These are phyloP conservation scores for Hirtodrosophila cameraria DNA, from an alignment of 2,888 invertebrate species.

Conservation along the genomic window DNA sequence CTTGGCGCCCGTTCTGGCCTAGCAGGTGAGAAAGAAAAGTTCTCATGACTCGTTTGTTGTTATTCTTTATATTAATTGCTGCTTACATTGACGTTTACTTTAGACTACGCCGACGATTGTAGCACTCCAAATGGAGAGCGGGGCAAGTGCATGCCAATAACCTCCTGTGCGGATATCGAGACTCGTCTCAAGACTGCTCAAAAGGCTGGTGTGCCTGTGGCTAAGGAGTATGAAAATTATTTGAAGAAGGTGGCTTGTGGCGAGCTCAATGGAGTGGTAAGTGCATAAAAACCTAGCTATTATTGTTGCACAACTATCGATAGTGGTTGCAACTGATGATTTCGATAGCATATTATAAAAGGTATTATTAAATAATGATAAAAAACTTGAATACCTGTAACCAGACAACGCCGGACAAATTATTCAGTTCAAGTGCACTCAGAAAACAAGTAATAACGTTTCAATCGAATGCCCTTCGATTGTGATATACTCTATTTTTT, in stretches of 20 bases:
- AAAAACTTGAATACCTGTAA: too few relatives aligned
- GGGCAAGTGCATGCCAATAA: constrained; percentile 71
- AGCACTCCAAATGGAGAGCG: constrained; percentile 51
- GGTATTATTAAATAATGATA: too few relatives aligned
- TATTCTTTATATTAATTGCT: constrained; percentile 36
- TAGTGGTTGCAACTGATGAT: too few relatives aligned
- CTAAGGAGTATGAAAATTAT: constrained; percentile 42
- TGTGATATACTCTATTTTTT: too few relatives aligned
- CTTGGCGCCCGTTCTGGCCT: constrained; percentile 28
- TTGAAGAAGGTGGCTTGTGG: constrained; percentile 59
- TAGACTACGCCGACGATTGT: constrained; percentile 72
- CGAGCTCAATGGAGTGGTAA: constrained; percentile 53
- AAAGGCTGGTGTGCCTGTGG: constrained; percentile 16
- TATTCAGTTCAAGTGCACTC: too few relatives aligned
- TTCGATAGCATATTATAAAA: too few relatives aligned
- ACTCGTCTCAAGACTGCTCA: constrained; percentile 37
- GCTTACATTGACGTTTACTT: constrained; percentile 32
- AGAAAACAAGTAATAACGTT: too few relatives aligned
- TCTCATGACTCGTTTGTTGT: constrained; percentile 33
- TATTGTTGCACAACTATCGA: too few relatives aligned
- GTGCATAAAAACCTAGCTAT: too few relatives aligned
- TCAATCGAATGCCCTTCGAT: too few relatives aligned
- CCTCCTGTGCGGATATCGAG: constrained; percentile 67
- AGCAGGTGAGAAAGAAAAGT: constrained; percentile 58
- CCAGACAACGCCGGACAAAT: too few relatives aligned